Conservation (phyloP, 2,113 vertebrate species). For the Jaculus jaculus region DNA sequence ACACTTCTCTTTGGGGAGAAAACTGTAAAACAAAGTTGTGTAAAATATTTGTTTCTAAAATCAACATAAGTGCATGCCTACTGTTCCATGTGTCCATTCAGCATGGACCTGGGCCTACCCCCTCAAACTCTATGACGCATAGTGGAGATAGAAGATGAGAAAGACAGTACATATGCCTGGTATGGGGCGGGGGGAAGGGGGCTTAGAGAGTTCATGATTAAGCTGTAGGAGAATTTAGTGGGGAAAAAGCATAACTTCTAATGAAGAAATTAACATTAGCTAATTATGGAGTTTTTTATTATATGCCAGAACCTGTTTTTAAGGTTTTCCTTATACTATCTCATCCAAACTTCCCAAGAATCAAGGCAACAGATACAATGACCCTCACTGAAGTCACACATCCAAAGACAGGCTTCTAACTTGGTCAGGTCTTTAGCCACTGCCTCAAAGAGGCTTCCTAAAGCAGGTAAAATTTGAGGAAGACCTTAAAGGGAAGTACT, state of each 20-base stretch:
- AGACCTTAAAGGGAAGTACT: not conserved
- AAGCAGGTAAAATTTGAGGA: not conserved
- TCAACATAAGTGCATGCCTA: not conserved
- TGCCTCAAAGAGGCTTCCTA: not conserved
- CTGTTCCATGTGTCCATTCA: not conserved
- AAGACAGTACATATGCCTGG: not conserved
- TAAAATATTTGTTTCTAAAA: constrained; percentile 17
- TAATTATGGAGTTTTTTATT: not conserved
- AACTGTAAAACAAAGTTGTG: not conserved
- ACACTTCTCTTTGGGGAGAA: not conserved
- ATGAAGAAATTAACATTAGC: not conserved
- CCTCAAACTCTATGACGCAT: not conserved
- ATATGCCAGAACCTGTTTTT: not conserved
- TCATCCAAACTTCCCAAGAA: not conserved
- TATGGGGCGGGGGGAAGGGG: not conserved
- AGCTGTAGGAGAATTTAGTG: not conserved
- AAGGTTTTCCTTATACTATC: not conserved
- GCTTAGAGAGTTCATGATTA: not conserved
- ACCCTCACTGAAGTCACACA: not conserved
- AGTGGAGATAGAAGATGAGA: not conserved
- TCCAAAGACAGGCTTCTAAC: not conserved
- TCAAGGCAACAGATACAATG: not conserved
- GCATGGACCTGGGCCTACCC: not conserved
- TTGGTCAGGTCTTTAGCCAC: not conserved
- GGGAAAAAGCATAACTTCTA: not conserved